Base-by-base conservation (phyloP, 2,797 vertebrate genomes). In the Balearica regulorum region DNA sequence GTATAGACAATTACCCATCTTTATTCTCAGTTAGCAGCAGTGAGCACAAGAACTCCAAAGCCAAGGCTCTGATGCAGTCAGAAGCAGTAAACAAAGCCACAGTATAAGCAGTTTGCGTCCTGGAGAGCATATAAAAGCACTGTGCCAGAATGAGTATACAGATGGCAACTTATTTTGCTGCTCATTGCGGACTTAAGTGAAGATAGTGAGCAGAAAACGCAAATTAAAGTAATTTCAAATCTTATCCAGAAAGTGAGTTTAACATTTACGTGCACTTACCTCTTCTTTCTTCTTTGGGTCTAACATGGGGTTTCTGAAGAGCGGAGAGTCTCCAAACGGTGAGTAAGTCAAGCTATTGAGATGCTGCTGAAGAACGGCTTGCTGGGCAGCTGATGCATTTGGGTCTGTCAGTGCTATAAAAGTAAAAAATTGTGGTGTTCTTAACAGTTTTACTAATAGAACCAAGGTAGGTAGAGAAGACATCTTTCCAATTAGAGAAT, bases 281-380 rank as follows among this genome's bases (percentile, higher is more conserved):
- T 99, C 99, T 86, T 99, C 99, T 28, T 99, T 99, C 97, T 99
- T 99, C 97, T 99, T 99, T 1, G 99, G 99, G 95, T 99, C 99
- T 6, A 99, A 98, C 95, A 99, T 98, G 9, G 99, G 99, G 96
- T 99, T 99, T 62, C 99, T 98, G 97, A 99, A 99, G 18, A 99
- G 99, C 0, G 99, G 99, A 0, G 99, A 99, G 92, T 99, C 99
- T 87, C 99, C 99, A 16, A 99, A 99, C 2, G 99, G 99, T 0
- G 99, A 99, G 75, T 99, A 99, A 1, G 99, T 98, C 94, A 99
- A 93, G 51, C 98, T 98, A 9, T 98, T 99, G 96, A 99, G 98
- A 84, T 99, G 99, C 97, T 99, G 99, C 96, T 99, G 99, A 0
- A 99, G 98, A 76, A 99, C 96, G 0, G 99, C 99, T 73, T 99